Conservation (phyloP, 2,113 vertebrate species). For the Macrotus californicus region DNA sequence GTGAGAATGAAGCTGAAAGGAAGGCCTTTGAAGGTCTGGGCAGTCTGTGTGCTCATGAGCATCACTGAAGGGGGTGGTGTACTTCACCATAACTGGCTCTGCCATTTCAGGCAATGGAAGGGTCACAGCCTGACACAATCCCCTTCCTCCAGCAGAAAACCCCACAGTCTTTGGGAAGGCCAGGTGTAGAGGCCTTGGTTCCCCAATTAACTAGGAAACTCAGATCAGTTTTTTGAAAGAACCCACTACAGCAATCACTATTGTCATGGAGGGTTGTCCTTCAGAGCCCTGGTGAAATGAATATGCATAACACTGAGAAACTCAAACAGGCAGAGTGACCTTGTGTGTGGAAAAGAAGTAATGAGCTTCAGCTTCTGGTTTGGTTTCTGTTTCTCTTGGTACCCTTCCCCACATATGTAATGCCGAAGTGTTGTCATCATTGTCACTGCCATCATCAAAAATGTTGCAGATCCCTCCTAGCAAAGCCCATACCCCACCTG, state of each 20-base stretch:
- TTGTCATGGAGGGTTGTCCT: background rate
- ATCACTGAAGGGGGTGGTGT: background rate
- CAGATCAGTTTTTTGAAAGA: background rate
- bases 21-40: accelerated
- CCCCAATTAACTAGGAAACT: background rate
- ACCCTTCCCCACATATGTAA: background rate
- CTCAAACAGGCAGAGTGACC: background rate
- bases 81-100: background rate
- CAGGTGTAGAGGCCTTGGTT: background rate
- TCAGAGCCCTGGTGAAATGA: background rate
- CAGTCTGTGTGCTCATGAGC: too few relatives aligned
- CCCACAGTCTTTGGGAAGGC: background rate
- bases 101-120: background rate
- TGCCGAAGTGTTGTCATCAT: background rate
- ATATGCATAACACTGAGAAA: accelerated
- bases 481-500: background rate
- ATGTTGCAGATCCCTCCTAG: background rate
- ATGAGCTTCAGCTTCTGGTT: background rate
- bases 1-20: too few relatives aligned
- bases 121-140: background rate
- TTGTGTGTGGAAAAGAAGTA: background rate
- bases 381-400: background rate
- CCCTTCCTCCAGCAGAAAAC: background rate
- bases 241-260: too few relatives aligned
- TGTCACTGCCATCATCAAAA: background rate